Percentiles rank a stretch among this genome's conserved stretches.
phyloP scores from a whole-genome alignment of 2,888 invertebrate genomes.

The Lamproptera curius region DNA sequence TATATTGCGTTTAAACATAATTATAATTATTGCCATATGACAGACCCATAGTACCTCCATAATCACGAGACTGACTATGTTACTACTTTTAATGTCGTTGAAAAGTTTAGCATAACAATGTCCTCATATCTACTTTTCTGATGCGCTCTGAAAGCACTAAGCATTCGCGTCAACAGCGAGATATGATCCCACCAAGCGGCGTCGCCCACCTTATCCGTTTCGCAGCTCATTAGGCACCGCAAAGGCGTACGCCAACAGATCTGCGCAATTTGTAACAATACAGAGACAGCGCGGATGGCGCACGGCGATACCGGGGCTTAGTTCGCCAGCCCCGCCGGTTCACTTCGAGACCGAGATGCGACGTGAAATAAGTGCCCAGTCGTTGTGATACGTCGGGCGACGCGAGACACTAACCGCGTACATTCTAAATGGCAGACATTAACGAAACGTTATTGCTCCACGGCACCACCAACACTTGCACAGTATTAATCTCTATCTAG shows the following conservation, averaged over 20 bases:
- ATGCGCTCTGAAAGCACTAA: too few relatives aligned
- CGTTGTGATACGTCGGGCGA: constrained; percentile 47
- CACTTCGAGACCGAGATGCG: constrained; percentile 38
- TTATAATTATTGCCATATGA: too few relatives aligned
- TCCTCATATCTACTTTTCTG: too few relatives aligned
- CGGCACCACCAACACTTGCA: constrained; percentile 63
- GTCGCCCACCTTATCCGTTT: constrained; percentile 76
- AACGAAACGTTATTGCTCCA: constrained; percentile 71
- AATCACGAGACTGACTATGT: too few relatives aligned
- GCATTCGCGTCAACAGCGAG: too few relatives aligned
- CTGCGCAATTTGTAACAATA: constrained; percentile 73
- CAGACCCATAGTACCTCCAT: too few relatives aligned
- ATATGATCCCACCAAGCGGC: constrained; percentile 61
- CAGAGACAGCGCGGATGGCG: constrained; percentile 58
- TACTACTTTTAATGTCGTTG: too few relatives aligned
- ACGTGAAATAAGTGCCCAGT: constrained; percentile 50
- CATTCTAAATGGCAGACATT: constrained; percentile 70
- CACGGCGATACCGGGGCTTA: constrained; percentile 65
- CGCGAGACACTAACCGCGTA: constrained; percentile 63
- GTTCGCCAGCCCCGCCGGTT: constrained; percentile 57
- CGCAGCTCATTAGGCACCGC: constrained; percentile 75
- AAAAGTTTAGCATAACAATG: too few relatives aligned
- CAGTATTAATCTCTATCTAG: constrained; percentile 66
- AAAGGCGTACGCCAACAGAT: constrained; percentile 59
- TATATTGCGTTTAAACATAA: too few relatives aligned